Base-by-base conservation (phyloP, 1,140 invertebrate genomes). In the Pachypsylla venusta region DNA sequence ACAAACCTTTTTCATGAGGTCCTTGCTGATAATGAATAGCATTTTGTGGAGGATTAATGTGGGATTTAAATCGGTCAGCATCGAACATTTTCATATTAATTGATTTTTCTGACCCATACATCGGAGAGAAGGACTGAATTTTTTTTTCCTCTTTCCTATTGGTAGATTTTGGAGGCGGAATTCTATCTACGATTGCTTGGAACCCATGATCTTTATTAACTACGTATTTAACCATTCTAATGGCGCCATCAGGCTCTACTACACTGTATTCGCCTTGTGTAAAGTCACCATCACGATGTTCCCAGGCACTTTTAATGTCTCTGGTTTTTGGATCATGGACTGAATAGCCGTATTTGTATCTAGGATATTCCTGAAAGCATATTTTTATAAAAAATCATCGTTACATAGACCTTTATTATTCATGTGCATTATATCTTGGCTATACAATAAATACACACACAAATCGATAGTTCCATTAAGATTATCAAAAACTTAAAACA, bases 311-410 rank as follows among this genome's bases (percentile, higher is more conserved):
- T 59, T 77, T 77, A 24, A 74, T 69, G 68, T 79, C 78, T 30
- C 73, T 73, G 0, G 75, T 77, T 30, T 74, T 67, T 2, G 73
- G 73, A 59, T 79, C 77, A 63, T 75, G 71, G 2, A 80, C 77
- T 12, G 72, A 73, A 66, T 81, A 80, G 55, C 76, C 75, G 66
- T 72, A 80, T 26, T 72, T 70, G 63, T 80, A 79, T 16, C 73
- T 68, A 5, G 71, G 70, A 42, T 67, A 61, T 12, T 59, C 69
- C 66, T 67, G 57, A 4, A 56, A 62, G 14, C 5, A 54, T 35
- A 12, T n/a, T 35, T 35, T 35, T 10, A 12, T n/a, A 12, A n/a
- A 12, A 10, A n/a, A 35, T 35, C n/a, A 10, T 35, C n/a, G 10
- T 35, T 55, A 19, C 3, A 55, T 10, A 7, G 24, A n/a, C n/a